Conservation (phyloP, 2,888 invertebrate genomes). For the Zygogramma bicolorata region DNA sequence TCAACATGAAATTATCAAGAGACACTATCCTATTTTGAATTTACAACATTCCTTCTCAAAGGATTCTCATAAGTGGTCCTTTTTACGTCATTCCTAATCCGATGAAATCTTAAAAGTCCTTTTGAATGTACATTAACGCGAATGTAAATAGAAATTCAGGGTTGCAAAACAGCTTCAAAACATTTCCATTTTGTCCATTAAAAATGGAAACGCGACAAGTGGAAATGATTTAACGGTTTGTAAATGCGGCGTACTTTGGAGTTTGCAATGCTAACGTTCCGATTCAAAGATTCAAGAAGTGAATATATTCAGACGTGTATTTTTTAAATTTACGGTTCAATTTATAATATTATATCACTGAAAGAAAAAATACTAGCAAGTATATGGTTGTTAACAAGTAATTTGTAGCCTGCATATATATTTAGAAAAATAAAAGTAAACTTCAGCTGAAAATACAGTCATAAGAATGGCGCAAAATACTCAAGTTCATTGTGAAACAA, state of each 20-base stretch:
- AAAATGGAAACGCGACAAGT: background rate
- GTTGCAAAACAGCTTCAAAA: background rate
- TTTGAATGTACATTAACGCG: background rate
- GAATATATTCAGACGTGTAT: too few relatives aligned
- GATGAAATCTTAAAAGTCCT: background rate
- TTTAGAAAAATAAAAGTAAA: too few relatives aligned
- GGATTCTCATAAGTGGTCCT: background rate
- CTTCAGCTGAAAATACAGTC: too few relatives aligned
- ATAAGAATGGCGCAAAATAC: too few relatives aligned
- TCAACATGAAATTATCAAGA: background rate
- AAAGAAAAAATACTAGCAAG: too few relatives aligned
- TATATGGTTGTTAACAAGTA: too few relatives aligned
- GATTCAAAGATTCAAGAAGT: background rate
- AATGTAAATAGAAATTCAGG: background rate
- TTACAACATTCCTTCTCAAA: too few relatives aligned
- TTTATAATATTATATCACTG: too few relatives aligned
- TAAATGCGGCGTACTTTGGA: background rate
- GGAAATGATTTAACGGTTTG: background rate
- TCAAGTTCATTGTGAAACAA: too few relatives aligned
- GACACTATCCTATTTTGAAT: too few relatives aligned
- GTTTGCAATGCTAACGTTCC: background rate
- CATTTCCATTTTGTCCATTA: background rate
- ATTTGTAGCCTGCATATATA: too few relatives aligned
- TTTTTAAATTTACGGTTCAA: too few relatives aligned
- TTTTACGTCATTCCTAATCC: background rate